Base-by-base conservation (phyloP, 2,797 vertebrate genomes). In the Crenuchus spilurus region DNA sequence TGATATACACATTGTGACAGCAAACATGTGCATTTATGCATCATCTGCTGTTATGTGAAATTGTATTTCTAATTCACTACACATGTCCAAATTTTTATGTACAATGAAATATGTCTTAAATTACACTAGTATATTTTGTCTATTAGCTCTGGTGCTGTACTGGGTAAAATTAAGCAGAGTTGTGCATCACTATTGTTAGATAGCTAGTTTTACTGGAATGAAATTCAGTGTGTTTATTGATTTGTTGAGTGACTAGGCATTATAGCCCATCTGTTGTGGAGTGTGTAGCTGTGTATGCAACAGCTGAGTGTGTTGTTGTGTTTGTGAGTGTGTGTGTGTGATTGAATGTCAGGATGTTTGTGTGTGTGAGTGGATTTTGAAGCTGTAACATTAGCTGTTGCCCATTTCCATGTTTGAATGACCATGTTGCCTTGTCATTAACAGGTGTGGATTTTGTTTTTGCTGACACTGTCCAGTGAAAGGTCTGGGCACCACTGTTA, bases 391-490 rank as follows among this genome's bases (percentile, higher is more conserved):
- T 18, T 75, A 69, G 66, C 20, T 39, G 30, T 26, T 63, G 9
- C 11, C 49, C 42, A 82, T 83, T 77, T 48, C 33, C 46, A 66
- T 75, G 69, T 84, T 81, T 74, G 66, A 78, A 84, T 57, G 65
- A 73, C 72, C 26, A 62, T 68, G 76, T 72, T 58, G 30, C 68
- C 10, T 83, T 69, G 77, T 73, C 41, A 48, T 70, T 8, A 84
- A 90, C 87, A 91, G 88, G 81, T 90, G 88, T 33, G 16, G 7
- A 1, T 1, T 68, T 73, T 82, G n/a, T 64, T 68, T 80, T 66
- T 44, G 75, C 84, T 81, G 82, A 85, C 44, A 78, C 46, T 42
- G 44, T 26, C 51, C 71, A 80, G 67, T 62, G 60, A 80, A 79
- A 81, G 51, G 82, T 83, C 71, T 82, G 85, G 74, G 75, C 71